Base-by-base conservation (phyloP, 2,888 invertebrate genomes). In the Drosophila eohydei region DNA sequence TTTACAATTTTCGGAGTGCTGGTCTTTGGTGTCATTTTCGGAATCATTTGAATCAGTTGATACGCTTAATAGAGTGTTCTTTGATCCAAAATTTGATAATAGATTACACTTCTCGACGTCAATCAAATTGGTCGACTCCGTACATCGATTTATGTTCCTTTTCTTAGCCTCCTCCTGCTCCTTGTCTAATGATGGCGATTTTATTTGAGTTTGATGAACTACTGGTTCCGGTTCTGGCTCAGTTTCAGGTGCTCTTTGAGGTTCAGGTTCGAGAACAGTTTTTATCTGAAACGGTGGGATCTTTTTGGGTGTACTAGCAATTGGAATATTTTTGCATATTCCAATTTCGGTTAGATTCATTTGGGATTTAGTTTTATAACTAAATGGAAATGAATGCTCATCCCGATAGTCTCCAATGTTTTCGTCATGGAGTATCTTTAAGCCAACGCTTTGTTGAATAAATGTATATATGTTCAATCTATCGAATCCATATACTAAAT, bases 341-440 rank as follows among this genome's bases (percentile, higher is more conserved):
- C 41, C 66, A 34, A 69, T 62, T 21, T 62, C 46, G 36, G 69
- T 30, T n/a, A 97, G 93, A 93, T 97, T 95, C 66, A 96, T 94
- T 92, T 97, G 97, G 65, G 97, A 97, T 84, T 94, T 95, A 0
- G 97, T 97, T 92, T 96, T 96, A 93, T 96, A 97, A 14, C 96
- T 95, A 91, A 98, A 98, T 1, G 98, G 97, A 16, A 95, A 96
- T 0, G 97, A 97, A 90, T 97, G 97, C 89, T 97, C 97, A 91
- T 98, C 97, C 68, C 95, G 93, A 82, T 94, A 95, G 26, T 84
- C 68, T 0, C 94, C 94, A 0, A 93, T 88, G 51, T 94, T 93
- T 52, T 95, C 95, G 75, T 96, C 95, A 36, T 95, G 94, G 12
- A 95, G 77, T 71, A 94, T 75, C 83, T 94, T 94, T 5, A 94